Base-by-base conservation (phyloP, 2,888 invertebrate species). In the Tinea trinotella region DNA sequence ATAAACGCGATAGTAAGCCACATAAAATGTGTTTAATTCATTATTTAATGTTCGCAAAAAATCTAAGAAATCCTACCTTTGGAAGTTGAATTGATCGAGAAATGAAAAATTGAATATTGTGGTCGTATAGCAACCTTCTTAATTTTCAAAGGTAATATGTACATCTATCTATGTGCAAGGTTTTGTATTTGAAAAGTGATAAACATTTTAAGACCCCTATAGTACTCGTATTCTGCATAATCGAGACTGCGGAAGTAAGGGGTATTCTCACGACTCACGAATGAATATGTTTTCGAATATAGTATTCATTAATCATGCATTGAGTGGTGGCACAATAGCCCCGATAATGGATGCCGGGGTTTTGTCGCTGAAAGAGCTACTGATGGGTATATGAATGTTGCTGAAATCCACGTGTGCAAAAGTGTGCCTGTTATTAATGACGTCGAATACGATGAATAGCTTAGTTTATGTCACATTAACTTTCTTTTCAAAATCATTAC, bases 291-390 rank as follows among this genome's bases (percentile, higher is more conserved):
- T 80, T 76, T 72, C 65, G 72, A 67, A 68, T 70, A 67, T 67
- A 64, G 66, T 61, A 59, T 63, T 67, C 78, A 77, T 85, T 81
- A 75, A 84, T 85, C 84, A 82, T 79, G 71, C 69, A 81, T 83
- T 77, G 83, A 81, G 76, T 71, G 68, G 62, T 59, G 57, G 65
- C 61, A 80, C 76, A 81, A 78, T 76, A 65, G 64, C 59, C n/a
- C 54, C 60, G 62, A 66, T 78, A 79, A 83, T 81, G 80, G 76
- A 70, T 60, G 64, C 56, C 63, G 66, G 19, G n/a, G 72, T 72
- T 76, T 76, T 74, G 77, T 76, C 74, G 68, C 68, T n/a, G 66
- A 69, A 69, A 64, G 61, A 65, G 65, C 63, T 59, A 59, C 65
- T 66, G 64, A 69, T 66, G 64, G 64, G 61, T 64, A 64, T 69